Evolutionary conservation across 2,888 invertebrate genomes (phyloP), one percentile per base, ranked within the genome.

Genomic region (Auanema freiburgensis): DNA sequence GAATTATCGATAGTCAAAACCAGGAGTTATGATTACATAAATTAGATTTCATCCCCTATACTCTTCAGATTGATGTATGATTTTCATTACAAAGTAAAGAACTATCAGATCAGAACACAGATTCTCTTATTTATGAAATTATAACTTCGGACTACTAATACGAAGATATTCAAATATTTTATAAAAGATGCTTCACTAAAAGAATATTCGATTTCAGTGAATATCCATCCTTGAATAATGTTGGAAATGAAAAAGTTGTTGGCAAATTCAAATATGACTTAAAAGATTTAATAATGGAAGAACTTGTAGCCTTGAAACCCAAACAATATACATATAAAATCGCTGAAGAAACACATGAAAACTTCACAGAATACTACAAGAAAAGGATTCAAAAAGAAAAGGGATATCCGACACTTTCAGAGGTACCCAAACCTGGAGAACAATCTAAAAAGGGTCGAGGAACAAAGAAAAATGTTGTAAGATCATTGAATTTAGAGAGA

Each of bases 61-160:
- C n/a, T n/a, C n/a, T n/a, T n/a, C n/a, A n/a, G 42, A n/a, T 54
- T 66, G 41, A 72, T 72, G 72, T 72, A 72, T 55, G 65, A 72
- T 44, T 72, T 74, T 67, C 69, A 73, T 57, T 72, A 72, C 50
- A 64, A 71, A 67, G 60, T 72, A 25, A 73, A 73, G 72, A 18
- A 65, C 24, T 83, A 3, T 59, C 72, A 11, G 80, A 77, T 63
- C 79, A 76, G 6, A 80, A 84, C 65, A 84, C 83, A 1, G 80
- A 84, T 58, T 65, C 63, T 46, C 63, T 80, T 8, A 63, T 69
- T 12, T 78, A 75, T 64, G 66, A 74, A 24, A 73, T 85, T 5
- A 58, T 67, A 33, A 83, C 79, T 5, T 62, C 72, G 1, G 81
- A 85, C 66, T 62, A 84, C 41, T 85, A 85, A n/a, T n/a, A n/a